phyloP scores from a whole-genome alignment of 2,888 invertebrate genomes.

The Congeria kusceri region DNA sequence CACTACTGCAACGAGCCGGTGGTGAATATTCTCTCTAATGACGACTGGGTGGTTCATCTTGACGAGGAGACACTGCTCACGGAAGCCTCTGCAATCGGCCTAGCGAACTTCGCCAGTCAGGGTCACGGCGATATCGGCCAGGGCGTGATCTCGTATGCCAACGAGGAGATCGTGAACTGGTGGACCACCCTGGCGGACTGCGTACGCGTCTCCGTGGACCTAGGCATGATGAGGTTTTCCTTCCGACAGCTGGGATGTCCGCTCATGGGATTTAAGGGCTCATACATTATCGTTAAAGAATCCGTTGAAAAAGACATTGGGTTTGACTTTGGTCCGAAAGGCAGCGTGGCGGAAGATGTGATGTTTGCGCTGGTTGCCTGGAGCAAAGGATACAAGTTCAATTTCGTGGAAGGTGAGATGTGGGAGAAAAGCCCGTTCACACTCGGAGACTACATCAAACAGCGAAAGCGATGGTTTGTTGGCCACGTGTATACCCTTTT shows the following conservation, averaged over 20 bases:
- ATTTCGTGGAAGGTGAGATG: slow-evolving; percentile 67
- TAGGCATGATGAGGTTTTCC: slow-evolving; percentile 65
- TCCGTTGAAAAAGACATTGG: slow-evolving; percentile 61
- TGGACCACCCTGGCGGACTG: slow-evolving; percentile 63
- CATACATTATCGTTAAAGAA: slow-evolving; percentile 62
- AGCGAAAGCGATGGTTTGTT: slow-evolving; percentile 65
- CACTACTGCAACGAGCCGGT: slow-evolving; percentile 62
- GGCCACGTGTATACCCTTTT: slow-evolving; percentile 61
- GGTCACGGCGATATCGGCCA: slow-evolving; percentile 63
- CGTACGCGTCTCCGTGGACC: slow-evolving; percentile 63
- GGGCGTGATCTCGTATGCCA: slow-evolving; percentile 64
- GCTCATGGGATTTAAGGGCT: slow-evolving; percentile 66
- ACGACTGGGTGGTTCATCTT: slow-evolving; percentile 66
- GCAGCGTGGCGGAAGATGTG: slow-evolving; percentile 65
- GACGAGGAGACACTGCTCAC: slow-evolving; percentile 67
- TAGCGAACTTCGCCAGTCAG: slow-evolving; percentile 62
- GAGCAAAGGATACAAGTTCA: slow-evolving; percentile 60
- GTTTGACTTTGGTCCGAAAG: slow-evolving; percentile 68
- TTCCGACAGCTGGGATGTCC: slow-evolving; percentile 59
- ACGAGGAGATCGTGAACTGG: slow-evolving; percentile 68
- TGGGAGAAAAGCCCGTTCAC: slow-evolving; percentile 67
- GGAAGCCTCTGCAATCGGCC: slow-evolving; percentile 56
- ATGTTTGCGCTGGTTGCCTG: slow-evolving; percentile 65
- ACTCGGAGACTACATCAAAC: slow-evolving; percentile 61
- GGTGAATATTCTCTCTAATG: slow-evolving; percentile 57